A percentile compares a stretch with the other conserved stretches of the same genome.
Conservation (phyloP, 2,888 invertebrate genomes). For the Hirtodrosophila histrioides region DNA sequence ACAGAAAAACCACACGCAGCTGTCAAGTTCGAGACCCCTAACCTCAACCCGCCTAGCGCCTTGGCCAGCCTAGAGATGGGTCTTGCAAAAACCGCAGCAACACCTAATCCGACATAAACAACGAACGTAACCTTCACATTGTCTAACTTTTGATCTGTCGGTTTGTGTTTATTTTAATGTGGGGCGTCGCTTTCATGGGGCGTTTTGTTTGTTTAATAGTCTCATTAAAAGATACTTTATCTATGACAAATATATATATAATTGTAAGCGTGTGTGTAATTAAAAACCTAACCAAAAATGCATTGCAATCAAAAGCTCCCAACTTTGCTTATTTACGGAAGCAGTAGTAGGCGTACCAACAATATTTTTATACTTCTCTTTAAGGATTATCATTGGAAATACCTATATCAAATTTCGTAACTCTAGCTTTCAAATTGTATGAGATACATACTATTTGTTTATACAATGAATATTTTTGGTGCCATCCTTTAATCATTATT, state of each 20-base stretch:
- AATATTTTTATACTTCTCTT: too few species aligned
- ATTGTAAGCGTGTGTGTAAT: too few species aligned
- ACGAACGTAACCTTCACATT: conserved; percentile 33
- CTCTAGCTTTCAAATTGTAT: too few species aligned
- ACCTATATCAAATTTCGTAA: too few species aligned
- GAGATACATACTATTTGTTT: too few species aligned
- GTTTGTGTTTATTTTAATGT: conserved; percentile 18
- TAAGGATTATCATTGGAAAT: too few species aligned
- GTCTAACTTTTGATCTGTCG: conserved; percentile 29
- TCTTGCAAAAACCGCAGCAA: conserved; percentile 26
- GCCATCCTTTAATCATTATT: too few species aligned
- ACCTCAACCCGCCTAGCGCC: conserved; percentile 10
- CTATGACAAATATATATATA: neutral
- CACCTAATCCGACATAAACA: conserved; percentile 26
- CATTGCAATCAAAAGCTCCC: too few species aligned
- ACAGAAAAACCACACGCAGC: neutral
- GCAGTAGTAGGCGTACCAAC: too few species aligned
- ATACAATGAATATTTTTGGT: too few species aligned
- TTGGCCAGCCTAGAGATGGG: conserved; percentile 45
- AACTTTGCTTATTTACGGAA: too few species aligned
- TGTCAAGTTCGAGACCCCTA: conserved; percentile 18
- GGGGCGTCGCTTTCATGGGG: conserved; percentile 49
- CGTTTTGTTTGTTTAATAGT: conserved; percentile 41
- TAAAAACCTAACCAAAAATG: too few species aligned
- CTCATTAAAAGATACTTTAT: conserved; percentile 21